Evolutionary conservation across 2,888 invertebrate genomes (phyloP), one percentile per base, ranked within the genome.

Genomic region (Abscondita cerata): DNA sequence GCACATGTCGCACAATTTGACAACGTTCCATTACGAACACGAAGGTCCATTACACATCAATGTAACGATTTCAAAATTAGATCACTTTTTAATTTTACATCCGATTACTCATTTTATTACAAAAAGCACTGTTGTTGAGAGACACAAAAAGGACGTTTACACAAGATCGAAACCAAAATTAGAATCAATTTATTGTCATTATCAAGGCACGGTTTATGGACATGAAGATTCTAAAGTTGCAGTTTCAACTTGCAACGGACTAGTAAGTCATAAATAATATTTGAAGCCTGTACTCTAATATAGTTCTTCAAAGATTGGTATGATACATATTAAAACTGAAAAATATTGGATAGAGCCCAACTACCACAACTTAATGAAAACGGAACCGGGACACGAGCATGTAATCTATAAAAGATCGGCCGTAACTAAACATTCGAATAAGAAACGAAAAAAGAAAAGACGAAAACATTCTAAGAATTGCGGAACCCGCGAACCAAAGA

Each of bases 161-260:
- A 83, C 84, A 59, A 83, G 89, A 59, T 77, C 80, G 44, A 81
- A 78, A 69, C 84, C 85, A 44, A 78, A 78, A 61, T 76, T 80
- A 19, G 79, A 83, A 51, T 84, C 86, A 62, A 86, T 84, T 36
- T 81, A 84, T 54, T 94, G 94, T 78, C 93, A 93, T 82, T 93
- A 89, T 80, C 88, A 88, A 60, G 95, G 95, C 68, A 81, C 85
- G 70, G 84, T 95, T 63, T 82, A 87, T 55, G 91, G 90, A 46
- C 88, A 91, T 68, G 81, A 85, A 4, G 81, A 82, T 57, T 92
- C 93, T 34, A 85, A 82, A 66, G 90, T 92, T 52, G 92, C 93
- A 13, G 77, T 95, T 58, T 93, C 93, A 11, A 87, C 93, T 13
- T 95, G 94, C 78, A 86, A 90, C 76, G 94, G 94, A 75, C 81